Conservation (phyloP, 2,113 vertebrate species). For the Ovis canadensis region DNA sequence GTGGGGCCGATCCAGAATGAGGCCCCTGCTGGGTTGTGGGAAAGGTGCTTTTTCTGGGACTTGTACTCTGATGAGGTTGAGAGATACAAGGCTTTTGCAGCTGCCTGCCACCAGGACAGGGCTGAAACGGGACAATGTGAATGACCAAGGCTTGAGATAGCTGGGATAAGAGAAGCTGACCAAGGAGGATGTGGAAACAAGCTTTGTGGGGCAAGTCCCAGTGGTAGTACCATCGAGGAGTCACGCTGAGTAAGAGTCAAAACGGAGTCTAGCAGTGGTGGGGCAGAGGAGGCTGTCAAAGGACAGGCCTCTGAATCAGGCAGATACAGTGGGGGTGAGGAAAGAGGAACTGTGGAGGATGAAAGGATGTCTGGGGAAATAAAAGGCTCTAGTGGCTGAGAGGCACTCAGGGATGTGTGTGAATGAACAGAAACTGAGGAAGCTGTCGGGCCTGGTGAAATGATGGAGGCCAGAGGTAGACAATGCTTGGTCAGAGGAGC, state of each 20-base stretch:
- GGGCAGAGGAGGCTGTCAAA: neutral
- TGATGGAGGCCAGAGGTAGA: neutral
- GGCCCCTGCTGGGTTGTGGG: neutral
- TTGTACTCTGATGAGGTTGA: neutral
- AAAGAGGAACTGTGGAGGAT: neutral
- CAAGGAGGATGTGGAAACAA: neutral
- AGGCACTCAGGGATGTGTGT: neutral
- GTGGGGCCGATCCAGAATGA: neutral
- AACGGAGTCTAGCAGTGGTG: neutral
- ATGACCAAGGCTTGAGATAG: neutral
- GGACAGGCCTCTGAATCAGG: neutral
- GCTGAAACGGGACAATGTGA: neutral
- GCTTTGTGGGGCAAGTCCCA: neutral
- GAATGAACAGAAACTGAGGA: neutral
- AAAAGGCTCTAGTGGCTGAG: neutral
- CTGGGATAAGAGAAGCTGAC: neutral
- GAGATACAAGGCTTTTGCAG: neutral
- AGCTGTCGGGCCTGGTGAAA: accelerated
- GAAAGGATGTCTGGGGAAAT: neutral
- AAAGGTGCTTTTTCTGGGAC: neutral
- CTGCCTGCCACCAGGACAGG: neutral
- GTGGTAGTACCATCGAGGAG: neutral
- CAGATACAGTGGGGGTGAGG: accelerated
- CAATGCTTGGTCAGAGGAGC: neutral
- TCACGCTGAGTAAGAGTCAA: neutral